These are phyloP conservation scores for Nycticryphes semicollaris DNA, from an alignment of 2,113 vertebrate genomes.

Conservation along the genomic window DNA sequence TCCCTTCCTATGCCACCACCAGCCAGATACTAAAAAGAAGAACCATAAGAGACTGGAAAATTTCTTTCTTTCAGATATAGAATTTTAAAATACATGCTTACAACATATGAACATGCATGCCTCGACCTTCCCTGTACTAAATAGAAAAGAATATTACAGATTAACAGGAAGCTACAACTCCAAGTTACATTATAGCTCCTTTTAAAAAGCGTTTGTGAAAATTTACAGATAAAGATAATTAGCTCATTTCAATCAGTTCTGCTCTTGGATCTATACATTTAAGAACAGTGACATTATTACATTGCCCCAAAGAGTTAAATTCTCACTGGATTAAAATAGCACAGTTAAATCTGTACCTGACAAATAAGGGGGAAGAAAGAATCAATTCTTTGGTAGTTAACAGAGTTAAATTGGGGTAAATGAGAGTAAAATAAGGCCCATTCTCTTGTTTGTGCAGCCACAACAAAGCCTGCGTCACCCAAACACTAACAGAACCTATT, in stretches of 20 bases:
- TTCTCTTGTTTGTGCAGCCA: neutral
- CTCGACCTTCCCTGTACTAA: neutral
- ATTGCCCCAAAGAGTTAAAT: neutral
- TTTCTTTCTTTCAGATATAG: neutral
- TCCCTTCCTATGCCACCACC: neutral
- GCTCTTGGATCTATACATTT: neutral
- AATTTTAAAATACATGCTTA: neutral
- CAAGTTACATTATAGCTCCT: neutral
- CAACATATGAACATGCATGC: accelerated
- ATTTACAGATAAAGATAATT: neutral
- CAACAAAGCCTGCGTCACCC: neutral
- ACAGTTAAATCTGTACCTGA: neutral
- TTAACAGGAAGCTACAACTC: neutral
- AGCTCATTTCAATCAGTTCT: neutral
- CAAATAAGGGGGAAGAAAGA: neutral
- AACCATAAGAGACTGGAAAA: neutral
- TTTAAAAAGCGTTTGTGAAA: neutral
- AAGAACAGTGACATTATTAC: neutral
- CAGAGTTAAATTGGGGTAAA: neutral
- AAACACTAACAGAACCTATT: neutral
- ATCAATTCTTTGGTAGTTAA: neutral
- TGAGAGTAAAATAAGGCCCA: neutral
- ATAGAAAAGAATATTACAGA: neutral
- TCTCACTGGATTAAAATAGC: neutral
- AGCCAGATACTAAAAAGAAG: neutral